Evolutionary conservation across 2,888 invertebrate genomes (phyloP).

Genomic region (Papilio demoleus): DNA sequence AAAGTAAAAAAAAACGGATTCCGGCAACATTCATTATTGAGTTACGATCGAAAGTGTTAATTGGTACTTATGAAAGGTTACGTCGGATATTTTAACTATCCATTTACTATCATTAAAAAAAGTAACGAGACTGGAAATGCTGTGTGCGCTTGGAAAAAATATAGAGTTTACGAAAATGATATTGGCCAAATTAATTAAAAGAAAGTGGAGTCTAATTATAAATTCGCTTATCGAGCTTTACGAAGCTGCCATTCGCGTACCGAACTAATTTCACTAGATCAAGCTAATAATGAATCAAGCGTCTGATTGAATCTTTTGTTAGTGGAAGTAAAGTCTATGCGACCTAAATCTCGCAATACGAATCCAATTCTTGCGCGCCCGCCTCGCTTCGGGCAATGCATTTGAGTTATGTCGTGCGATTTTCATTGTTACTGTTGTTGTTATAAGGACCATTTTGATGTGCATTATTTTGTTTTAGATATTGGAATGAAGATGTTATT

Average conservation of each 20-base stretch:
- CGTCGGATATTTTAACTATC: background rate
- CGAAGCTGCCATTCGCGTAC: conserved; percentile 11
- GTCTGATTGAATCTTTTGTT: conserved; percentile 69
- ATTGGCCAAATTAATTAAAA: background rate
- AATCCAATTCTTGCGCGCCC: conserved; percentile 56
- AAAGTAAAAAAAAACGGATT: background rate
- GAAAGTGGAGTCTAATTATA: conserved; percentile 31
- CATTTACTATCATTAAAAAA: background rate
- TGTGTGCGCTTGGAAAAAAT: no score
- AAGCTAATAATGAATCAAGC: conserved; percentile 60
- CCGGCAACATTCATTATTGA: background rate
- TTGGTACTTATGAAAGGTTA: background rate
- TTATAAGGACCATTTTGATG: conserved; percentile 51
- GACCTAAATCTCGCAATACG: conserved; percentile 69
- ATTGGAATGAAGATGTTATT: conserved; percentile 50
- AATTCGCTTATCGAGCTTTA: conserved; percentile 27
- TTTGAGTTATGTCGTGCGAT: conserved; percentile 58
- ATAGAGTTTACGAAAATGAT: background rate
- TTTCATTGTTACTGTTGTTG: conserved; percentile 50
- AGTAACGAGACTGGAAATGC: background rate
- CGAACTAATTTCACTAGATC: conserved; percentile 38
- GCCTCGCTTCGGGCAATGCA: conserved; percentile 61
- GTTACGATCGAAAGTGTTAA: conserved; percentile 2
- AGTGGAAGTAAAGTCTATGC: conserved; percentile 61
- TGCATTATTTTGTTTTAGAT: conserved; percentile 40